Evolutionary conservation across 2,888 invertebrate species (phyloP), one percentile per base, ranked within the genome.

Genomic region (Serripes groenlandicus): DNA sequence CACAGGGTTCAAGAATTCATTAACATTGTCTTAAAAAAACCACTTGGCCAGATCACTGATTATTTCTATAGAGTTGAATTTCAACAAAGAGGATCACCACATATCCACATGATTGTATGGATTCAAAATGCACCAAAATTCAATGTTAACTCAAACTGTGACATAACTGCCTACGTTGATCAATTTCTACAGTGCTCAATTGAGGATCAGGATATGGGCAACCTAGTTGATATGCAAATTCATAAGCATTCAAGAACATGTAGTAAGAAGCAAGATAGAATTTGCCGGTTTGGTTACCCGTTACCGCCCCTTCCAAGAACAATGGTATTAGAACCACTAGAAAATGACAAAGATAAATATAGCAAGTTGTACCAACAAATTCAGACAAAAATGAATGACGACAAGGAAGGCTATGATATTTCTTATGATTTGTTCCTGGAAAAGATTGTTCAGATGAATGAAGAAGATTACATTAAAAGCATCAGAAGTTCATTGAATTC

Each of bases 11-110:
- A 68, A 21, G 15, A 68, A 23, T 68, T 68, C 49, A 68, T 68
- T 9, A 68, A 26, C 23, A 68, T 68, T 42, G 42, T 68, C 5
- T 49, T 68, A 23, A 68, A 49, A 42, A 68, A 42, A 42, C 34
- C 68, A 68, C 11, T 42, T 68, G 68, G 68, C 11, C 9, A 62
- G 18, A 30, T 62, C 5, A 62, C 62, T 32, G 62, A 68, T 52
- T 69, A 52, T 11, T 49, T 49, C 62, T 75, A 69, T 28, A 52
- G 78, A 64, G 83, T 81, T 35, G 86, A 81, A 32, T 78, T 83
- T 60, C 86, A 81, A 49, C 71, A 85, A 35, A 78, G 82, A 70
- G 85, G 85, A 56, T 79, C 77, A 4, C 82, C 82, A 35, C 85
- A 85, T 34, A 62, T 62, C 34, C 62, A 62, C 26, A 68, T 49